Evolutionary conservation across 2,797 vertebrate genomes (phyloP).

Genomic region (Limosa lapponica): DNA sequence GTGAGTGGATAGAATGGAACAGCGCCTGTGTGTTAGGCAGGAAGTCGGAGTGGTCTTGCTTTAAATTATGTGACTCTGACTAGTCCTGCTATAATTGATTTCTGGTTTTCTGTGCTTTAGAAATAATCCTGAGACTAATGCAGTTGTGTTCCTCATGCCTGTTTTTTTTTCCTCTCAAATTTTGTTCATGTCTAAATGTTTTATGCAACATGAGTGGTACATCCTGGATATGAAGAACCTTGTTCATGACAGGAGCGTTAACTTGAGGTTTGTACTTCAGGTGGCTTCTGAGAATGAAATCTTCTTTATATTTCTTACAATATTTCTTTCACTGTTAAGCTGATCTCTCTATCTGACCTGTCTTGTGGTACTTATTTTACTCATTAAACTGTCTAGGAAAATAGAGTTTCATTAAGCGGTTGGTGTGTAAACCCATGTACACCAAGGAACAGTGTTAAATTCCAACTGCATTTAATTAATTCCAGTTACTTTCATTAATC

Average conservation of each 20-base stretch:
- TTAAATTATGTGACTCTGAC: conserved; percentile 7
- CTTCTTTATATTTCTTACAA: neutral
- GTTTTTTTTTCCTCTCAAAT: neutral
- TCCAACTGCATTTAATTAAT: neutral
- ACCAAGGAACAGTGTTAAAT: neutral
- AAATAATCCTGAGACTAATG: neutral
- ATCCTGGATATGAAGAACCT: neutral
- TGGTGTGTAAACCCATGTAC: neutral
- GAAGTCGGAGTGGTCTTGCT: neutral
- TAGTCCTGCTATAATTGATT: neutral
- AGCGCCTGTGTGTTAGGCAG: neutral
- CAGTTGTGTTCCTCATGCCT: neutral
- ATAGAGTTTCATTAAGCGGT: neutral
- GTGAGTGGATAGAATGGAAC: conserved; percentile 4
- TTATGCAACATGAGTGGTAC: rapidly evolving
- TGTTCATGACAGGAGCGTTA: neutral
- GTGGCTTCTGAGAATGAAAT: neutral
- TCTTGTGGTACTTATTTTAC: neutral
- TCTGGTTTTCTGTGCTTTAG: neutral
- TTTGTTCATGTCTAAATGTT: neutral
- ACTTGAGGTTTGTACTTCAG: neutral
- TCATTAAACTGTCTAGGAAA: neutral
- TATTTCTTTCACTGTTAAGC: neutral
- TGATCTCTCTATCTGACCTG: neutral
- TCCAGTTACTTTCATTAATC: neutral